Evolutionary conservation across 2,888 invertebrate genomes (phyloP), one percentile per base, ranked within the genome.

Genomic region (Scaptomyza cyrtandrae): DNA sequence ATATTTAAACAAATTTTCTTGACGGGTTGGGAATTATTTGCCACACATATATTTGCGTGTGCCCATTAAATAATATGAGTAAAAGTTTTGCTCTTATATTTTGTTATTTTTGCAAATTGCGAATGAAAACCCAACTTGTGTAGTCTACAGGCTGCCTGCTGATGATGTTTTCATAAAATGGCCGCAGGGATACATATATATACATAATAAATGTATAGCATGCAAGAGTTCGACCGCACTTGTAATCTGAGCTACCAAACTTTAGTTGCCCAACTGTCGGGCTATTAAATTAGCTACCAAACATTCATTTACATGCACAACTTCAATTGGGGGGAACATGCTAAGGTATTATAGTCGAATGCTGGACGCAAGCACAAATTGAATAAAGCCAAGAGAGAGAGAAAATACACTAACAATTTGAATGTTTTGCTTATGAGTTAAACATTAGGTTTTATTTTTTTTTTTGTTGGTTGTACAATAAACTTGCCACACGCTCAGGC

Each of bases 401-500:
- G 10, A 13, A 46, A 43, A 41, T 24, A 24, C 39, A 29, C 39
- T 27, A 62, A 50, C 55, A 65, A 64, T 57, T 48, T 57, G 61
- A 62, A 58, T 82, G 71, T 61, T 57, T 68, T 39, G 55, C 71
- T 71, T 88, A 80, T 83, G 80, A 88, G 86, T 83, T 88, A 83
- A 49, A 83, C 83, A 83, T 58, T 55, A 65, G 48, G 52, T 52
- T 56, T 54, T 6, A 16, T 27, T 55, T 7, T 19, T 5, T 45
- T 46, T 57, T 10, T 19, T 6, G 43, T 46, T 46, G 73, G 72
- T 16, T 45, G 37, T 27, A 45, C 59, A 67, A 77, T 77, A 73
- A 67, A 77, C 59, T 27, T 31, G 39, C 60, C 67, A 58, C 53
- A 66, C 59, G 39, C 52, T 29, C 5, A 19, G 44, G 3, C 4